Conservation (phyloP, 2,797 vertebrate species). For the Eulemur rubriventer region DNA sequence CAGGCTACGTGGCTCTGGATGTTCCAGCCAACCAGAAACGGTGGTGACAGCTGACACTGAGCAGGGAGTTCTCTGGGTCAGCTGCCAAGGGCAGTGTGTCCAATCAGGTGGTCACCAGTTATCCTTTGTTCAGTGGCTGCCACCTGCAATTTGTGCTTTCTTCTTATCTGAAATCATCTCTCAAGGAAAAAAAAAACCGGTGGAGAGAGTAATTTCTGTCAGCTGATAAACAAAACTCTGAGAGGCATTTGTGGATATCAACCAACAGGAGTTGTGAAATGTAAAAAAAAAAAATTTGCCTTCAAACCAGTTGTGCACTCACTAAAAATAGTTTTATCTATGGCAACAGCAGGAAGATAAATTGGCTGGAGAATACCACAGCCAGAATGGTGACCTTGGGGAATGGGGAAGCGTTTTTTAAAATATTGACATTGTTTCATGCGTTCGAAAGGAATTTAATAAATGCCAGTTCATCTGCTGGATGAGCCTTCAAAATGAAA, state of each 20-base stretch:
- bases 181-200: background rate
- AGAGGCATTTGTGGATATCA: slow-evolving; percentile 38
- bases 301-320: slow-evolving; percentile 63
- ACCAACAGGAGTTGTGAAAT: slow-evolving; percentile 53
- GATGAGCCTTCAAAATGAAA: background rate
- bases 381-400: slow-evolving; percentile 59
- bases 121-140: background rate
- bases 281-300: slow-evolving; percentile 14
- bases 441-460: slow-evolving; percentile 50
- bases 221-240: slow-evolving; percentile 46
- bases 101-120: background rate
- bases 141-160: slow-evolving; percentile 57
- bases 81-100: background rate
- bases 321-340: slow-evolving; percentile 78
- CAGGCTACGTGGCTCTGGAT: background rate
- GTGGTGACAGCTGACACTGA: slow-evolving; percentile 54
- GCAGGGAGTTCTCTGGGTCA: slow-evolving; percentile 44
- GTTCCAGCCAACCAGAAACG: background rate
- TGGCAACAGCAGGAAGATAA: slow-evolving; percentile 67
- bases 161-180: slow-evolving; percentile 56
- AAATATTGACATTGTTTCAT: background rate
- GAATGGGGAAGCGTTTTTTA: background rate
- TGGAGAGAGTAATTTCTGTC: slow-evolving; percentile 26
- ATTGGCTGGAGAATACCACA: slow-evolving; percentile 30
- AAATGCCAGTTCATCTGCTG: background rate